Evolutionary conservation across 1,140 invertebrate species (phyloP).

Genomic region (Pseudomyrmex dendroicus): DNA sequence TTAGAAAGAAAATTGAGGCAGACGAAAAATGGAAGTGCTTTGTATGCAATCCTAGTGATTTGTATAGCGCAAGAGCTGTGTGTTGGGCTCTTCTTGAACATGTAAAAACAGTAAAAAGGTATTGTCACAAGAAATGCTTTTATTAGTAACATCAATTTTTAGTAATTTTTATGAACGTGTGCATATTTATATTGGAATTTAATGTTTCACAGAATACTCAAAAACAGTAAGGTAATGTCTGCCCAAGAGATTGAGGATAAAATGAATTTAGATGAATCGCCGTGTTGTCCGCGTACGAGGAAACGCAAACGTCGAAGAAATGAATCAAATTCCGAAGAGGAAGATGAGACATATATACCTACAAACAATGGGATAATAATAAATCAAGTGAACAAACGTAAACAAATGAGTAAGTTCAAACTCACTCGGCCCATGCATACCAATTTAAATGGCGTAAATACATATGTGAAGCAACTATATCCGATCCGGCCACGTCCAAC

Average conservation of each 20-base stretch:
- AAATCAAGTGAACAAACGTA: constrained; percentile 49
- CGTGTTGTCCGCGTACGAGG: constrained; percentile 79
- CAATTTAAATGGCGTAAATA: not conserved
- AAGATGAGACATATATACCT: constrained; percentile 76
- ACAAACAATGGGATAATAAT: constrained; percentile 17
- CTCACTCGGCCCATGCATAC: not conserved
- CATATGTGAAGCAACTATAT: no score
- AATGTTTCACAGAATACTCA: constrained; percentile 76
- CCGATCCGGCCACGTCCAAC: constrained; percentile 19
- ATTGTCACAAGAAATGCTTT: constrained; percentile 26
- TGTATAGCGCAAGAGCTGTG: constrained; percentile 88
- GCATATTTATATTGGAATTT: not conserved
- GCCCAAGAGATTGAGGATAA: constrained; percentile 76
- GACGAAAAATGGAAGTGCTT: constrained; percentile 94
- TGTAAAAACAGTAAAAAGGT: constrained; percentile 80
- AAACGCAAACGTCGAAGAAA: constrained; percentile 77
- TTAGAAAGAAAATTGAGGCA: constrained; percentile 89
- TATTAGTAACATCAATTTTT: constrained; percentile 1
- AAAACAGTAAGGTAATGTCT: constrained; percentile 72
- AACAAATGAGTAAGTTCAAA: constrained; percentile 8
- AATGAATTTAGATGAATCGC: constrained; percentile 81
- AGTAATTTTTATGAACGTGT: not conserved
- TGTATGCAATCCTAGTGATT: constrained; percentile 89
- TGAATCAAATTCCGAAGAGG: constrained; percentile 78
- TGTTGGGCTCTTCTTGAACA: constrained; percentile 87